phyloP scores from a whole-genome alignment of 2,113 vertebrate genomes.

The Siphamia tubifer region DNA sequence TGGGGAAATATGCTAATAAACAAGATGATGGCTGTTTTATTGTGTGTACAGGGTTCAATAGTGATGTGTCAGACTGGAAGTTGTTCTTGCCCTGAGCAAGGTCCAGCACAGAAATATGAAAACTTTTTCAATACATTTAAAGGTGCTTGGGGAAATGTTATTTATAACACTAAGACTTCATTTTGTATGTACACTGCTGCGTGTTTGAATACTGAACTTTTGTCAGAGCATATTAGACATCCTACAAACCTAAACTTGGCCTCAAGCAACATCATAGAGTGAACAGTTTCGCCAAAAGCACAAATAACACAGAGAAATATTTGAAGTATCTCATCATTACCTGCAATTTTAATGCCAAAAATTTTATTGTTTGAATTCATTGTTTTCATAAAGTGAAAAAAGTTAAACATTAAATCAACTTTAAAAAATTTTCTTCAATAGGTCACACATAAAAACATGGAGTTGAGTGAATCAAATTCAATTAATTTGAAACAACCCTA shows the following conservation, averaged over 20 bases:
- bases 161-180: background rate
- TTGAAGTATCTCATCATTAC: no score
- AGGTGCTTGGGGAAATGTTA: background rate
- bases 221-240: background rate
- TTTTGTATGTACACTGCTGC: background rate
- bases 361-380: no score
- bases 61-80: background rate
- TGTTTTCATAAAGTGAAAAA: no score
- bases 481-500: no score
- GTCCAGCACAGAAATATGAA: background rate
- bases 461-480: no score
- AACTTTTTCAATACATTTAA: background rate
- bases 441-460: no score
- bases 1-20: conserved; percentile 20
- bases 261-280: no score
- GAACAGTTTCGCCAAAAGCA: no score
- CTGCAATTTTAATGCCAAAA: no score
- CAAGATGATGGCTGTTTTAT: background rate
- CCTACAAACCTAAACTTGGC: background rate
- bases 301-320: no score
- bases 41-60: background rate
- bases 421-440: no score
- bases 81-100: conserved; percentile 32
- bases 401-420: no score
- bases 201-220: background rate